These are phyloP conservation scores for Lucilia sericata DNA, from an alignment of 1,140 invertebrate species.

Conservation along the genomic window DNA sequence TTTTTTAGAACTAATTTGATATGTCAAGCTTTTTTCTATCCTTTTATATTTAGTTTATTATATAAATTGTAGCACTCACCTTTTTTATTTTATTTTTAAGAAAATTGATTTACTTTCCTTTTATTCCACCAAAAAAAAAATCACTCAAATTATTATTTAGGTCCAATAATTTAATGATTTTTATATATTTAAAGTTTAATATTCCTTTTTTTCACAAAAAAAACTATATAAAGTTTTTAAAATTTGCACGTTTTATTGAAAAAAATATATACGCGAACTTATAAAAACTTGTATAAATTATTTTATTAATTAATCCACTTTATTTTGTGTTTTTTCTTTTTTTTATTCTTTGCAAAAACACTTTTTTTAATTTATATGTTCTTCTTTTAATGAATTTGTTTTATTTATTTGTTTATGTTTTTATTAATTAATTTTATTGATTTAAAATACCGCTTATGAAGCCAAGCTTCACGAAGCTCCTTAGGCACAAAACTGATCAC, in stretches of 20 bases:
- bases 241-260: constrained; percentile 7
- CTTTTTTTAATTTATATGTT: not conserved
- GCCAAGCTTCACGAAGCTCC: constrained; percentile 15
- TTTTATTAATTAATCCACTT: not conserved
- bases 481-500: constrained; percentile 26
- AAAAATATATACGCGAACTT: not conserved
- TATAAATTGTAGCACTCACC: not conserved
- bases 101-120: not conserved
- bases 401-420: constrained; percentile 6
- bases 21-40: not conserved
- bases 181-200: not conserved
- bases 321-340: not conserved
- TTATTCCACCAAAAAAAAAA: not conserved
- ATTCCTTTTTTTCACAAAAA: not conserved
- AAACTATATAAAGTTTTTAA: not conserved
- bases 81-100: not conserved
- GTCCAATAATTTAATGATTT: not conserved
- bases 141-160: not conserved
- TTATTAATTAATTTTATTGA: not conserved
- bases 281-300: not conserved
- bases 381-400: constrained; percentile 6
- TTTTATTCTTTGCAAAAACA: not conserved
- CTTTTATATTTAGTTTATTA: not conserved
- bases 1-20: too few relatives aligned
- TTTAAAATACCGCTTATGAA: constrained; percentile 22